phyloP scores from a whole-genome alignment of 2,113 vertebrate genomes.

The Cranoglanis bouderius region DNA sequence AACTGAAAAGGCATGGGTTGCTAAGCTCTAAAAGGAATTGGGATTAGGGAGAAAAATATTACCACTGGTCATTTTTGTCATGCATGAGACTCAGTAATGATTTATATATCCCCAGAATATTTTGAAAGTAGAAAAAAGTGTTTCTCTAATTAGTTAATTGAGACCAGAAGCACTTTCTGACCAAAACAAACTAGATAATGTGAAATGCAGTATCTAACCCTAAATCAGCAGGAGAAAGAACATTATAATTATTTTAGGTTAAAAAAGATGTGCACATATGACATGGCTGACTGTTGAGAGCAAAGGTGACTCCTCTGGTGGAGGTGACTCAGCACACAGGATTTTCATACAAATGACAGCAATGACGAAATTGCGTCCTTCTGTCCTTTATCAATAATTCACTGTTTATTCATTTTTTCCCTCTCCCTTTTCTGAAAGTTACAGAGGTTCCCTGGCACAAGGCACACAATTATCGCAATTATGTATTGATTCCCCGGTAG shows the following conservation, averaged over 20 bases:
- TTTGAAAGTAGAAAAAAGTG: neutral
- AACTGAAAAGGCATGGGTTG: neutral
- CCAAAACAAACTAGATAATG: neutral
- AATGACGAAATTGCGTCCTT: slow-evolving; percentile 54
- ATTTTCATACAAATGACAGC: slow-evolving; percentile 65
- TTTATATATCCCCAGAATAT: neutral
- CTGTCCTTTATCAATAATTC: slow-evolving; percentile 49
- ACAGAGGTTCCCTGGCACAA: slow-evolving; percentile 63
- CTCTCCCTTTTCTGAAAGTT: slow-evolving; percentile 64
- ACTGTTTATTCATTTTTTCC: slow-evolving; percentile 65
- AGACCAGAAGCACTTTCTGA: neutral
- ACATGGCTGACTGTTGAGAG: neutral
- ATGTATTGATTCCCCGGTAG: slow-evolving; percentile 73
- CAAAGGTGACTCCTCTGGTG: neutral
- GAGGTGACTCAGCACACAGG: slow-evolving; percentile 55
- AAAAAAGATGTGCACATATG: neutral
- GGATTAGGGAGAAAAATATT: neutral
- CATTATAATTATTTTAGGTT: neutral
- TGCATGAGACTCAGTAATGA: neutral
- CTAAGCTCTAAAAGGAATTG: neutral
- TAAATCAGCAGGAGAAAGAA: neutral
- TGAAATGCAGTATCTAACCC: neutral
- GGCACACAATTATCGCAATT: slow-evolving; percentile 77
- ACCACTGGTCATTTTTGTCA: neutral
- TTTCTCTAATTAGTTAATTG: neutral